These are phyloP conservation scores for Heliconius hermathena DNA, from an alignment of 1,140 invertebrate species.

Conservation along the genomic window DNA sequence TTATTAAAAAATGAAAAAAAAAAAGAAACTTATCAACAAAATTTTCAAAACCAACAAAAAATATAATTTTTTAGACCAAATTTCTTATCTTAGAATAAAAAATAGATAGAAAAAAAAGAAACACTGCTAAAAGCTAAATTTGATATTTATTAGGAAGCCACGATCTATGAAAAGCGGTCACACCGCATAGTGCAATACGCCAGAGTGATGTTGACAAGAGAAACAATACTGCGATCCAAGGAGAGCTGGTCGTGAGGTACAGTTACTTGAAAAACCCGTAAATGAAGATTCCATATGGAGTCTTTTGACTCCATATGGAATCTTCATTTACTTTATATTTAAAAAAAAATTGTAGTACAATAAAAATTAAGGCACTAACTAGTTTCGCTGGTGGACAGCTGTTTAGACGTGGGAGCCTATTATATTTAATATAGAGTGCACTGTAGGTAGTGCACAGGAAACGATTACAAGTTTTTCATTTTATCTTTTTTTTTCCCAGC, in stretches of 20 bases:
- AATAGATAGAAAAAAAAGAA: not conserved
- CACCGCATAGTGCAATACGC: slow-evolving; percentile 1
- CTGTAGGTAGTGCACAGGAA: not conserved
- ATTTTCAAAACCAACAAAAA: not conserved
- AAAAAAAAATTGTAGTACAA: slow-evolving; percentile 5
- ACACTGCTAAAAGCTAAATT: not conserved
- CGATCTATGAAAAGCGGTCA: slow-evolving; percentile 3
- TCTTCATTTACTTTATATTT: too few species aligned
- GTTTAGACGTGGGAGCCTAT: slow-evolving; percentile 12
- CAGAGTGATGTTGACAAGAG: slow-evolving; percentile 22
- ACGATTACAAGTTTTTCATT: too few species aligned
- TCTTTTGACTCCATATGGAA: slow-evolving; percentile 18
- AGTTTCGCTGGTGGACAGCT: not conserved
- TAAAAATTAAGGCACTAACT: not conserved
- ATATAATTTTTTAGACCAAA: not conserved
- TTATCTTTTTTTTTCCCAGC: too few species aligned
- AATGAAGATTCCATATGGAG: slow-evolving; percentile 22
- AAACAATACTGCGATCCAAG: slow-evolving; percentile 27
- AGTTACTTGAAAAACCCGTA: slow-evolving; percentile 32
- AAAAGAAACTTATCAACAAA: not conserved
- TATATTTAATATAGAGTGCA: not conserved
- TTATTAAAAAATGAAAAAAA: not conserved
- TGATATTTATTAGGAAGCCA: not conserved
- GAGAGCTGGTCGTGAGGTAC: slow-evolving; percentile 28
- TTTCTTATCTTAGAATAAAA: not conserved